Evolutionary conservation across 2,113 vertebrate genomes (phyloP).

Genomic region (Tragelaphus scriptus): DNA sequence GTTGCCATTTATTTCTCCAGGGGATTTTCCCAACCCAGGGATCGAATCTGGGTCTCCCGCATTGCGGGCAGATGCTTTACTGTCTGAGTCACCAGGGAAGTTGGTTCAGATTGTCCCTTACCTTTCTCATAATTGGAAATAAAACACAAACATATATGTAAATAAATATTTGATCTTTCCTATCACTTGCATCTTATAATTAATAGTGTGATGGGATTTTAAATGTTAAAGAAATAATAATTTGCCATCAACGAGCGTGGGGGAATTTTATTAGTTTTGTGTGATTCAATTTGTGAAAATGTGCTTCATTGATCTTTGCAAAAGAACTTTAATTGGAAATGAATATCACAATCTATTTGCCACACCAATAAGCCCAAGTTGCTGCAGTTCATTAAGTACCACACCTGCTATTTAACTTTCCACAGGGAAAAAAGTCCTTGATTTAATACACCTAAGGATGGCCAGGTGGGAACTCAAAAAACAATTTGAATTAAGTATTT

Average conservation of each 20-base stretch:
- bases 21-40: too few relatives aligned
- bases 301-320: conserved; percentile 85
- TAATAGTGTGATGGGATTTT: conserved; percentile 80
- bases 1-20: too few relatives aligned
- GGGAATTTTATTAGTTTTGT: conserved; percentile 82
- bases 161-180: conserved; percentile 73
- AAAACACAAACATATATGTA: conserved; percentile 66
- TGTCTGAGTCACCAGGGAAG: too few relatives aligned
- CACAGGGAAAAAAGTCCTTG: conserved; percentile 68
- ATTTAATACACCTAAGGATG: conserved; percentile 70
- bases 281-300: conserved; percentile 83
- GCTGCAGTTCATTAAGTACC: conserved; percentile 81
- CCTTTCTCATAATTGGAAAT: conserved; percentile 65
- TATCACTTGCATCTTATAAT: conserved; percentile 79
- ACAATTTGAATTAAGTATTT: conserved; percentile 38
- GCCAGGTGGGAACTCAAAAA: conserved; percentile 39
- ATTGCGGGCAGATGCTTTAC: too few relatives aligned
- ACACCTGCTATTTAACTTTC: conserved; percentile 83
- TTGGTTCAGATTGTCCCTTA: background rate
- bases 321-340: conserved; percentile 87
- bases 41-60: too few relatives aligned
- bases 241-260: conserved; percentile 74
- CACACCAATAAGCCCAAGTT: conserved; percentile 78
- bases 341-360: conserved; percentile 85
- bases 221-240: conserved; percentile 81